Conservation (phyloP, 2,113 vertebrate species). For the Pedetes capensis region DNA sequence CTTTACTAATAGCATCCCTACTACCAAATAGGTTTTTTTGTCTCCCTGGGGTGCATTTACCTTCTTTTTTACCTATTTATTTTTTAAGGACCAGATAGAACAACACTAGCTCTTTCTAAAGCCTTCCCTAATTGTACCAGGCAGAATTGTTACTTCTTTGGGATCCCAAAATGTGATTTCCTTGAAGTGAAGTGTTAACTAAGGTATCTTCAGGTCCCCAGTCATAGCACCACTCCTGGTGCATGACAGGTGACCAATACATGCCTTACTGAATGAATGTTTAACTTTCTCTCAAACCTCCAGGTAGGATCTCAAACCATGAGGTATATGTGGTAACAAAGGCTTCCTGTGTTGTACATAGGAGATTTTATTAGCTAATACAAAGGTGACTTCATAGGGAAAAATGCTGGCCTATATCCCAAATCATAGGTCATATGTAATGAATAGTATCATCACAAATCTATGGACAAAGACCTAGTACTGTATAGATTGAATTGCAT, state of each 20-base stretch:
- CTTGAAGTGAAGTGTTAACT: background rate
- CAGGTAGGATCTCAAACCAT: conserved; percentile 54
- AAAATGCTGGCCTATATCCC: conserved; percentile 61
- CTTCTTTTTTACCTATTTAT: background rate
- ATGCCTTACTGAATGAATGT: background rate
- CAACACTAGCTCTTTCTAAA: background rate
- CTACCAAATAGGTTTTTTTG: background rate
- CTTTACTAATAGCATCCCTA: background rate
- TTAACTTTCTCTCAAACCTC: conserved; percentile 34
- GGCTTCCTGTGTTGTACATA: conserved; percentile 51
- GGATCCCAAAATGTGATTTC: background rate
- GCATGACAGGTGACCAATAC: background rate
- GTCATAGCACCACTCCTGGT: background rate
- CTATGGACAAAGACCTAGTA: background rate
- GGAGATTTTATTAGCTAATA: conserved; percentile 58
- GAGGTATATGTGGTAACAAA: conserved; percentile 61
- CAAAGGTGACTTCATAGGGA: conserved; percentile 61
- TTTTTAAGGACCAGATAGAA: background rate
- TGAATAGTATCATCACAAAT: conserved; percentile 34
- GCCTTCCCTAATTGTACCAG: background rate
- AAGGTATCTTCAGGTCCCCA: background rate
- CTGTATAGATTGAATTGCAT: background rate
- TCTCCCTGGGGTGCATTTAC: background rate
- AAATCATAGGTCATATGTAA: conserved; percentile 62
- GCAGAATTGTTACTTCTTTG: conserved; percentile 31